Evolutionary conservation across 2,888 invertebrate genomes (phyloP), one percentile per base, ranked within the genome.

Genomic region (Erebia ligea): DNA sequence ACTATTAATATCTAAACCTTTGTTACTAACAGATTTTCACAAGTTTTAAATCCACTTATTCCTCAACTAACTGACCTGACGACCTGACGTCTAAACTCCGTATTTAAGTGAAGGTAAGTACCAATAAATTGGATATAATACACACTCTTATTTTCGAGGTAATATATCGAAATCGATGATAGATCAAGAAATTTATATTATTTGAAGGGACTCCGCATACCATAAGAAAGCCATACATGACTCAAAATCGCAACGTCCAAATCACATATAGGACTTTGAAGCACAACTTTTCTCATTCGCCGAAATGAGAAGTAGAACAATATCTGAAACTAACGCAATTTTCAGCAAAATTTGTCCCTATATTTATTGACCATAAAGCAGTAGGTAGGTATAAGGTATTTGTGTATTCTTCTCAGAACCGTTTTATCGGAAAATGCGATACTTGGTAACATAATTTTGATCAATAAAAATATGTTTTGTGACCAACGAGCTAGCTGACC

Each of bases 281-380:
- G 48, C 50, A 61, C 52, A 73, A 73, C 59, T 73, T 70, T 72
- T 70, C 73, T 72, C 68, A 70, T 72, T 68, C 65, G 58, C 57
- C 61, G 45, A 68, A 65, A 54, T 56, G n/a, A n/a, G n/a, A n/a
- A n/a, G 61, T 58, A 25, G 15, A 57, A 69, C 58, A 64, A 56
- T 54, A 65, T 56, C 21, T 65, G 19, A 56, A 65, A 65, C 65
- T 65, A 65, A 65, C 65, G 65, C 42, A 65, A 65, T 65, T 65
- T 65, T 54, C 56, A 54, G 56, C 65, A 8, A 64, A 56, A 65
- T 65, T 42, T 17, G 54, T 42, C 54, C 64, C 52, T 8, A 42
- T 54, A 54, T 65, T 65, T 65, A 54, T 42, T 65, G 65, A 56
- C 42, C 65, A 34, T 54, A 54, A 65, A 54, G 19, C 13, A 13